Percentiles rank a stretch among this genome's conserved stretches.
These are phyloP conservation scores for Cheilosia impressa DNA, from an alignment of 2,888 invertebrate species.

Conservation along the genomic window DNA sequence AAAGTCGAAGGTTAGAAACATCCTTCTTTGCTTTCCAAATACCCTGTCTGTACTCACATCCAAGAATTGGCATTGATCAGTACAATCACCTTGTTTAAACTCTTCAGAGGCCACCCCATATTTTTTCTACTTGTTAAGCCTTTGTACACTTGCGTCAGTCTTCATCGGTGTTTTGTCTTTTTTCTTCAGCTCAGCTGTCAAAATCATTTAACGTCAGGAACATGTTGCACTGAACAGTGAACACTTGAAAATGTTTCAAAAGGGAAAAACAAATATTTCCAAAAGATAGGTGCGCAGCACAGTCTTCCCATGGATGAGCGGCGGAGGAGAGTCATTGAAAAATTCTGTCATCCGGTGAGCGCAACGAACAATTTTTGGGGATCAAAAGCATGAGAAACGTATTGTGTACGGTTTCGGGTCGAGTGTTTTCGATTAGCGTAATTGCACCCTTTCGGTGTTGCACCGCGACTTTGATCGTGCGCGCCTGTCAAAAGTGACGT, in stretches of 20 bases:
- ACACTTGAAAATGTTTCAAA: slow-evolving; percentile 62
- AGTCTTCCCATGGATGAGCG: slow-evolving; percentile 27
- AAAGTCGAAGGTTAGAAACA: too few species aligned
- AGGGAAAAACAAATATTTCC: slow-evolving; percentile 8
- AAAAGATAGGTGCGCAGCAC: slow-evolving; percentile 13
- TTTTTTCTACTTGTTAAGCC: slow-evolving; percentile 23
- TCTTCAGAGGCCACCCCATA: not conserved
- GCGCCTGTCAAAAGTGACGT: slow-evolving; percentile 63
- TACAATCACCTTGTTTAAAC: slow-evolving; percentile 60
- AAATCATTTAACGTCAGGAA: slow-evolving; percentile 69
- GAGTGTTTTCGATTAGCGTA: slow-evolving; percentile 73
- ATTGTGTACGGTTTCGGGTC: slow-evolving; percentile 53
- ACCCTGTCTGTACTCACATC: not conserved
- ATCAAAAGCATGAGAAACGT: slow-evolving; percentile 64
- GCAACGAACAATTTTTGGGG: slow-evolving; percentile 40
- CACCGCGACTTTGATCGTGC: slow-evolving; percentile 62
- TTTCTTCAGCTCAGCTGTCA: slow-evolving; percentile 62
- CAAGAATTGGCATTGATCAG: slow-evolving; percentile 43
- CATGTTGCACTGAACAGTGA: slow-evolving; percentile 24
- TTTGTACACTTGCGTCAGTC: slow-evolving; percentile 55
- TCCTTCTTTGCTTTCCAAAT: not conserved
- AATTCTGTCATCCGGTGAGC: slow-evolving; percentile 60
- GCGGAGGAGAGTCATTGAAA: slow-evolving; percentile 20
- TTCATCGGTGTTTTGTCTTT: slow-evolving; percentile 34
- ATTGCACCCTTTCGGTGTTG: slow-evolving; percentile 57